phyloP scores from a whole-genome alignment of 2,797 vertebrate species.

The Anomalospiza imberbis region DNA sequence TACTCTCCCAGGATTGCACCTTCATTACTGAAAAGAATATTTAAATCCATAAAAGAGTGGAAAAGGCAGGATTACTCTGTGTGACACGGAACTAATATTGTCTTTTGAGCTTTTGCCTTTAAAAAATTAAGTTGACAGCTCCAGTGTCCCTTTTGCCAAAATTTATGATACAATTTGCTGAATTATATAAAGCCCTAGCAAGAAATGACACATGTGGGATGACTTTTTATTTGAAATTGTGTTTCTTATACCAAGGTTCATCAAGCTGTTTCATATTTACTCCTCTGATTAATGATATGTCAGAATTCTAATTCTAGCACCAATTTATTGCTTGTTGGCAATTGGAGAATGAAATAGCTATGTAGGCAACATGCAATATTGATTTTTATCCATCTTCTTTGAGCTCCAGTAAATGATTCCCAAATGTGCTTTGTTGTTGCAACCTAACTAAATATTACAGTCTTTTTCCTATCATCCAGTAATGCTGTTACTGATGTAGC shows the following conservation, averaged over 20 bases:
- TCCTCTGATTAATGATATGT: slow-evolving; percentile 76
- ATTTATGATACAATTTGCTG: slow-evolving; percentile 63
- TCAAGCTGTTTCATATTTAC: slow-evolving; percentile 76
- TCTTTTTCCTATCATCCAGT: slow-evolving; percentile 57
- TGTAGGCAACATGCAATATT: slow-evolving; percentile 69
- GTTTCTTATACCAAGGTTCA: slow-evolving; percentile 70
- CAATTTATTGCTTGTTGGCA: slow-evolving; percentile 71
- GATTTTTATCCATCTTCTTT: slow-evolving; percentile 74
- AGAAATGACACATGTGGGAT: slow-evolving; percentile 67
- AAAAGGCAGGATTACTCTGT: slow-evolving; percentile 7
- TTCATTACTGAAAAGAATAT: background rate
- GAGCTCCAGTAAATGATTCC: slow-evolving; percentile 70
- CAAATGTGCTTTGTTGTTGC: slow-evolving; percentile 67
- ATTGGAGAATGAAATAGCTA: slow-evolving; percentile 65
- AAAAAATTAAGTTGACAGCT: slow-evolving; percentile 46
- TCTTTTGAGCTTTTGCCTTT: slow-evolving; percentile 42
- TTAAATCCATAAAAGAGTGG: background rate
- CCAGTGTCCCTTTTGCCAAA: slow-evolving; percentile 42
- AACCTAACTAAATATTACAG: slow-evolving; percentile 70
- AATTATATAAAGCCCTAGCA: slow-evolving; percentile 61
- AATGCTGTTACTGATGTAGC: slow-evolving; percentile 52
- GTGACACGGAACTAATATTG: slow-evolving; percentile 34
- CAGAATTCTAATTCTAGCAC: slow-evolving; percentile 75
- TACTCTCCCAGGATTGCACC: background rate
- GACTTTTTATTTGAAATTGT: slow-evolving; percentile 70